Conservation (phyloP, 2,888 invertebrate genomes). For the Volucella bombylans region DNA sequence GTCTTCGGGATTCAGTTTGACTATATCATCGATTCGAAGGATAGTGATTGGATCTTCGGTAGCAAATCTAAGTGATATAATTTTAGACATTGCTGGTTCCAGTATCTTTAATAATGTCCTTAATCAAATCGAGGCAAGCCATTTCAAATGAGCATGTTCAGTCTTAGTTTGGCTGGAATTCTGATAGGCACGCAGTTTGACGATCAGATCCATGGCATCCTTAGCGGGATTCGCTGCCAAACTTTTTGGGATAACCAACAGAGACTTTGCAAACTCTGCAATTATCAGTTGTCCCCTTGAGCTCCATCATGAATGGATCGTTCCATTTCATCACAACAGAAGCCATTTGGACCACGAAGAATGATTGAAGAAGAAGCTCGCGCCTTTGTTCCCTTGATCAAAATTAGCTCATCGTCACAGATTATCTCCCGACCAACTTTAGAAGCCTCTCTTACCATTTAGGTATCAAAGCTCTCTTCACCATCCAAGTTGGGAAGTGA, state of each 20-base stretch:
- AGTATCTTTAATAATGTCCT: constrained; percentile 96
- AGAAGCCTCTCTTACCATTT: constrained; percentile 96
- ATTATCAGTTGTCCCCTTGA: constrained; percentile 98
- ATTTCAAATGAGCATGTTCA: constrained; percentile 87
- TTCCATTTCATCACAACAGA: too few relatives aligned
- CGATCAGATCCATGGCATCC: constrained; percentile 98
- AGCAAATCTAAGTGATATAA: constrained; percentile 98
- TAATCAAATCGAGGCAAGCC: constrained; percentile 95
- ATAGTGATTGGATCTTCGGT: constrained; percentile 99
- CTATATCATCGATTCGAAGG: constrained; percentile 99
- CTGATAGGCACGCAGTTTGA: constrained; percentile 98
- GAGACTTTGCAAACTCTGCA: constrained; percentile 91
- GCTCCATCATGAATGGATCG: too few relatives aligned
- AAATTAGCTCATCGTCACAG: constrained; percentile 98
- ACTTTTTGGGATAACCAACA: constrained; percentile 98
- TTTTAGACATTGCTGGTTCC: constrained; percentile 98
- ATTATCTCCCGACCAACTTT: constrained; percentile 96
- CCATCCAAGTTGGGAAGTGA: constrained; percentile 99
- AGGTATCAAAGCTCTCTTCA: constrained; percentile 96
- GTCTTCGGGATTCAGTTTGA: constrained; percentile 95
- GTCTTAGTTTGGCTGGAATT: constrained; percentile 97
- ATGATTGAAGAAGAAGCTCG: constrained; percentile 97
- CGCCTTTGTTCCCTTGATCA: constrained; percentile 91
- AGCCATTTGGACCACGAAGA: constrained; percentile 98
- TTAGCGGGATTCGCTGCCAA: constrained; percentile 98